phyloP scores from a whole-genome alignment of 2,888 invertebrate species.

The Lordiphosa andalusiaca region DNA sequence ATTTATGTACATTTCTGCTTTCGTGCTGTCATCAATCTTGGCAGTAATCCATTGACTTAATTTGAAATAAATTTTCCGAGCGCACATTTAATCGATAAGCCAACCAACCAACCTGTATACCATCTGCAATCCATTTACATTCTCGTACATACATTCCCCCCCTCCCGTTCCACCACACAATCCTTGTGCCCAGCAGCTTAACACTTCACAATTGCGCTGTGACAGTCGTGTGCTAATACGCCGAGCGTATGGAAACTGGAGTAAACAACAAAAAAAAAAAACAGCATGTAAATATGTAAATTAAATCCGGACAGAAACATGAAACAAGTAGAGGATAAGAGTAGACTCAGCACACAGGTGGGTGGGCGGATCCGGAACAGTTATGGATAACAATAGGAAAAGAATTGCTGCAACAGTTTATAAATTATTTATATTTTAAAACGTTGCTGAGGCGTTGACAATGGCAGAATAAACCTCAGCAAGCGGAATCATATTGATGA shows the following conservation, averaged over 20 bases:
- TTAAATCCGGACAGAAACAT: slow-evolving; percentile 46
- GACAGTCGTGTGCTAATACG: slow-evolving; percentile 30
- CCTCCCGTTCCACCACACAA: background rate
- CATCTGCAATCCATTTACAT: slow-evolving; percentile 5
- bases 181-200: slow-evolving; percentile 40
- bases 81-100: slow-evolving; percentile 35
- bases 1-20: slow-evolving; percentile 2
- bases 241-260: slow-evolving; percentile 12
- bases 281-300: slow-evolving; percentile 61
- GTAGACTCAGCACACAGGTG: slow-evolving; percentile 38
- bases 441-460: slow-evolving; percentile 5
- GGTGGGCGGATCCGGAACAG: slow-evolving; percentile 7
- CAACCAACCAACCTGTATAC: background rate
- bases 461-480: slow-evolving; percentile 8
- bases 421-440: slow-evolving; percentile 58
- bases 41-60: slow-evolving; percentile 32
- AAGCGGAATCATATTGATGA: slow-evolving; percentile 3
- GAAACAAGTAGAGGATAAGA: slow-evolving; percentile 26
- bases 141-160: slow-evolving; percentile 3
- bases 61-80: slow-evolving; percentile 32
- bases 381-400: slow-evolving; percentile 12
- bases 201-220: slow-evolving; percentile 31
- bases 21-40: slow-evolving; percentile 28
- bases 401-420: slow-evolving; percentile 39
- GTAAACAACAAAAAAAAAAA: slow-evolving; percentile 13